These are phyloP conservation scores for Ptychochromis oligacanthus DNA, from an alignment of 2,113 vertebrate genomes.

Conservation along the genomic window DNA sequence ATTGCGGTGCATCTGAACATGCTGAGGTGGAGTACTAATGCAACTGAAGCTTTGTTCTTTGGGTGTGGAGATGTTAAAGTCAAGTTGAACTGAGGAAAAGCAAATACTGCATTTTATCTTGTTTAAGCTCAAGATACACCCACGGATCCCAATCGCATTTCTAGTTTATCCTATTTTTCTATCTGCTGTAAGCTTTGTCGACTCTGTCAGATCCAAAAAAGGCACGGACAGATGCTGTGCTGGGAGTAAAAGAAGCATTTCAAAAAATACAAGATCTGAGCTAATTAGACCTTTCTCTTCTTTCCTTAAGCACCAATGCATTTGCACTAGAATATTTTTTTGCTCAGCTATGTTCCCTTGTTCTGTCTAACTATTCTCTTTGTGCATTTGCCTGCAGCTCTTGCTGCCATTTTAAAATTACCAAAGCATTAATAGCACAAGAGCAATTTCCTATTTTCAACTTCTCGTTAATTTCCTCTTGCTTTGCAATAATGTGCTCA, in stretches of 20 bases:
- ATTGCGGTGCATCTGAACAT: background rate
- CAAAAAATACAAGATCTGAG: background rate
- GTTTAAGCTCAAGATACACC: background rate
- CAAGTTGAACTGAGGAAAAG: background rate
- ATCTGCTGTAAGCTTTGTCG: background rate
- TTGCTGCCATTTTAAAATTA: background rate
- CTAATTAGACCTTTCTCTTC: background rate
- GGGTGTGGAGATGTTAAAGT: background rate
- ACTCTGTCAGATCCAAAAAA: slow-evolving; percentile 16
- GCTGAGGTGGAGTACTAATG: background rate
- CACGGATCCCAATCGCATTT: background rate
- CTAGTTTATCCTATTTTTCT: background rate
- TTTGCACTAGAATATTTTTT: background rate
- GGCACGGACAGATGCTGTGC: background rate
- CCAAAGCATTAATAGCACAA: background rate
- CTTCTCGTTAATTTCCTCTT: slow-evolving; percentile 31
- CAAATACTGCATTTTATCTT: background rate
- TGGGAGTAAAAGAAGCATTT: background rate
- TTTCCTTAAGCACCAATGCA: background rate
- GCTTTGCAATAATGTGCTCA: slow-evolving; percentile 9
- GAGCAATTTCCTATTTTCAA: background rate
- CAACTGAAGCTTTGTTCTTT: slow-evolving; percentile 11
- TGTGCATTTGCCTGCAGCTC: background rate
- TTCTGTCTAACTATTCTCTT: background rate
- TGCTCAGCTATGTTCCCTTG: background rate